Evolutionary conservation across 2,888 invertebrate genomes (phyloP).

Genomic region (Ellobium chinense): DNA sequence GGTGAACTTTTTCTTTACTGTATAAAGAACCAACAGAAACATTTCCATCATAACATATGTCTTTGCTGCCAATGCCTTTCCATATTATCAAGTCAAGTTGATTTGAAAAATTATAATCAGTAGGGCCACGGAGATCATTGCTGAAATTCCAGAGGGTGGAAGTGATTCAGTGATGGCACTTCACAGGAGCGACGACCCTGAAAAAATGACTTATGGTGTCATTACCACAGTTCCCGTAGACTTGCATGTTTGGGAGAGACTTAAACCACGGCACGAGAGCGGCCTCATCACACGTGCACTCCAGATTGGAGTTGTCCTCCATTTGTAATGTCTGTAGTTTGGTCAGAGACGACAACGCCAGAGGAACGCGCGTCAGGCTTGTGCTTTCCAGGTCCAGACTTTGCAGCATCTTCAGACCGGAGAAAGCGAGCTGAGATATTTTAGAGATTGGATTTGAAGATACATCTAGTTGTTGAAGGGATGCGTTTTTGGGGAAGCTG

Average conservation of each 20-base stretch:
- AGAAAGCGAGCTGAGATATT: background rate
- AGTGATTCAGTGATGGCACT: no score
- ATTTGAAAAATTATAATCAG: no score
- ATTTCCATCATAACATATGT: no score
- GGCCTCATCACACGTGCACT: constrained; percentile 13
- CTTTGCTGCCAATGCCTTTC: no score
- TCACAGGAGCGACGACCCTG: no score
- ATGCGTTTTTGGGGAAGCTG: background rate
- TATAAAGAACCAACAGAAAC: no score
- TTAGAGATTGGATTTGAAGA: constrained; percentile 14
- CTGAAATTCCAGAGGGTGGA: no score
- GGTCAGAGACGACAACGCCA: background rate
- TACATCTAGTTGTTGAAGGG: background rate
- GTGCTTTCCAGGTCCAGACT: background rate
- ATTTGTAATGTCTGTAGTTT: background rate
- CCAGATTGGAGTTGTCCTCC: background rate
- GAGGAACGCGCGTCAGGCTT: background rate
- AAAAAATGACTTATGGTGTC: background rate
- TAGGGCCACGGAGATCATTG: no score
- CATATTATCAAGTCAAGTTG: no score
- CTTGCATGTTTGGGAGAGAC: background rate
- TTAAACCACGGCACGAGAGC: background rate
- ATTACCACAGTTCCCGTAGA: background rate
- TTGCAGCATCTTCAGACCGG: background rate
- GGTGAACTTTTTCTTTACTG: no score